Evolutionary conservation across 2,113 vertebrate genomes (phyloP).

Genomic region (Corythoichthys intestinalis): DNA sequence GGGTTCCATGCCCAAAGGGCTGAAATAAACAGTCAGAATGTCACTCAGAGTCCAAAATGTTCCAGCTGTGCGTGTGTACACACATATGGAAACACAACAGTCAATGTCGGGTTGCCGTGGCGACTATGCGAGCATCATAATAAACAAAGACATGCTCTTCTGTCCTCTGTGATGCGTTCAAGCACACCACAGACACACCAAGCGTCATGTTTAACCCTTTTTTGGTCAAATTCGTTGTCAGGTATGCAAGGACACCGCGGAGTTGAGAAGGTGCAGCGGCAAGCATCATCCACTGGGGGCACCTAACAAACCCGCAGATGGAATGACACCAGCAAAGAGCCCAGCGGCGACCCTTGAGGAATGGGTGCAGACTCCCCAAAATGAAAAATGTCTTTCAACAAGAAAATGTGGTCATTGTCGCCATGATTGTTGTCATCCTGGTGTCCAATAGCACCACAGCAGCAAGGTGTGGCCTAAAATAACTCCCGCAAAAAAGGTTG

Average conservation of each 20-base stretch:
- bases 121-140: conserved; percentile 40
- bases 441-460: not conserved
- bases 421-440: not conserved
- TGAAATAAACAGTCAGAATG: not conserved
- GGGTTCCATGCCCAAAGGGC: not conserved
- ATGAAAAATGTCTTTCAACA: not conserved
- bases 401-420: not conserved
- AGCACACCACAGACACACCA: conserved; percentile 12
- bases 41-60: conserved; percentile 24
- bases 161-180: not conserved
- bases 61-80: conserved; percentile 11
- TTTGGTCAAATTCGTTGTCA: not conserved
- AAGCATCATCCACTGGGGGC: not conserved
- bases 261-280: not conserved
- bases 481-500: not conserved
- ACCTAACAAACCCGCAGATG: not conserved
- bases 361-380: not conserved
- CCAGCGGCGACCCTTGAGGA: not conserved
- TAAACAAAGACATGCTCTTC: not conserved
- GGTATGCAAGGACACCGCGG: not conserved
- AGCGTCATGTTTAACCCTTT: conserved; percentile 10
- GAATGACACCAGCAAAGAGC: not conserved
- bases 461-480: not conserved
- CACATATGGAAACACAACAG: conserved; percentile 50
- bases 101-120: conserved; percentile 46